Evolutionary conservation across 92 coral and sea anemone genomes (phyloP), one percentile per base, ranked within the genome.

Genomic region (Palythoa grandiflora): DNA sequence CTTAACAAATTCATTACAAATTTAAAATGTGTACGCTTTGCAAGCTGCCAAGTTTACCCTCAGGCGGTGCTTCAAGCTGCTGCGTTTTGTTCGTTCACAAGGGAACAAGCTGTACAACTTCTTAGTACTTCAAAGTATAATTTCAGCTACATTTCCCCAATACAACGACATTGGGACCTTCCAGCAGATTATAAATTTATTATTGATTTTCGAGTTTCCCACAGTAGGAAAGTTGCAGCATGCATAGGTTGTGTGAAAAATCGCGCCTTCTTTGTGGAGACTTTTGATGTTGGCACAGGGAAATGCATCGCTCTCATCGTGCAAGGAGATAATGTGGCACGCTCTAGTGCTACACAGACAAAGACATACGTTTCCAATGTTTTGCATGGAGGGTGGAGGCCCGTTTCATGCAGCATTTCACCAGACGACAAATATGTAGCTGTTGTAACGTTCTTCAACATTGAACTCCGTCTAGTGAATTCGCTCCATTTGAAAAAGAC

Each of bases 41-140:
- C n/a, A 65, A 44, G 85, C 60, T 38, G 74, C 50, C 73, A 17
- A 5, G 36, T 17, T 28, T 80, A 80, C 85, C 85, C 85, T 1
- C 85, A 80, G 40, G 85, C 85, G 11, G 74, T 80, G 38, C 85
- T 80, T n/a, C 85, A 80, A 80, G 85, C 74, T 40, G 85, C 85
- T 2, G 60, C 61, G 16, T 80, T 16, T 66, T 61, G 85, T 20
- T 28, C 85, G 9, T 61, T 40, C 38, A 9, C 74, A 12, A 80
- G 73, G 61, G 61, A 65, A 48, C 54, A 80, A 80, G 85, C 85
- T 80, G 17, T 44, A 14, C 73, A 44, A 65, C 59, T 63, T 37
- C 44, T 80, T 4, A 50, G 52, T 12, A 60, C 85, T 6, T 57
- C 85, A 61, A 80, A 80, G 55, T 80, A 80, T 57, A 21, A 61